Base-by-base conservation (phyloP, 1,140 invertebrate genomes). In the Varroa destructor region DNA sequence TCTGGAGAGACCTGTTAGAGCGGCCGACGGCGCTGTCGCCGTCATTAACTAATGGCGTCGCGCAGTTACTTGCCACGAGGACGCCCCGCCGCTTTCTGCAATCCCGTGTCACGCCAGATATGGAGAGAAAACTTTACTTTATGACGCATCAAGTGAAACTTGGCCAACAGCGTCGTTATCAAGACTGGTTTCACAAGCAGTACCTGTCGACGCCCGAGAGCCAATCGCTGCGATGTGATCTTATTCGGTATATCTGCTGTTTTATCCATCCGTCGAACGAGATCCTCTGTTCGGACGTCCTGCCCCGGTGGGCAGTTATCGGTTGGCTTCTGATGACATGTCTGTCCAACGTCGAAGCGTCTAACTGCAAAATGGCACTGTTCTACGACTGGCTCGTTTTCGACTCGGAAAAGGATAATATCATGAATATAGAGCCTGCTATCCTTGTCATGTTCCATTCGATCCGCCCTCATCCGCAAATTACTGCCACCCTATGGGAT, bases 351-450 rank as follows among this genome's bases (percentile, higher is more conserved):
- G 91, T 94, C 43, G 92, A 92, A 40, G 89, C 90, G 40, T 89
- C 93, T 58, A 96, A 95, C 85, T 91, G 91, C 36, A 97, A 97
- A 82, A 80, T 97, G 56, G 91, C 93, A 6, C 81, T 97, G 10
- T 97, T 98, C 80, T 97, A 95, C 80, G 94, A 98, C 82, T 98
- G 94, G 94, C 81, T 97, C 4, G 92, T 96, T 79, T 97, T 91
- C 81, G 93, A 97, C 78, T 86, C 89, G 43, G 88, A 91, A 71
- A 91, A 91, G 80, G 94, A 97, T 80, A 97, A 94, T 78, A 98
- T 98, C 74, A 98, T 97, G 94, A 96, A 97, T 79, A 95, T 97
- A 77, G 94, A 97, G 81, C 94, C 94, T n/a, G 93, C 91, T 8
- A 96, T 97, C 78, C 83, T 98, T 72, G 92, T 97, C 0, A 98